Evolutionary conservation across 2,888 invertebrate genomes (phyloP).

Genomic region (Temnothorax ravouxi): DNA sequence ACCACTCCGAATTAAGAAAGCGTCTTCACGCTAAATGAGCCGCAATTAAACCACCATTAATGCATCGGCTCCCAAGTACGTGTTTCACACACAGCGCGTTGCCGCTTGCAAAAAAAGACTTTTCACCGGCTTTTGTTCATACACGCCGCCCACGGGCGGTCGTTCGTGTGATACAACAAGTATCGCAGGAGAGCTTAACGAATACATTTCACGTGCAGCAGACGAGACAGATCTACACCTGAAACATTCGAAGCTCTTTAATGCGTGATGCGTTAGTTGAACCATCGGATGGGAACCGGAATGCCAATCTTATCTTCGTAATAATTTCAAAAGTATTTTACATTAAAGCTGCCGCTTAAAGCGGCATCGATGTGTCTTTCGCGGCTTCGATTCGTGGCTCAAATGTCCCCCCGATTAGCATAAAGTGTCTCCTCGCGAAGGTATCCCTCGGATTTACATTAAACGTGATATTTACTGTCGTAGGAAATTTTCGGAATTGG

Average conservation of each 20-base stretch:
- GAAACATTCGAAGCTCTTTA: constrained; percentile 52
- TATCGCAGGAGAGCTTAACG: constrained; percentile 42
- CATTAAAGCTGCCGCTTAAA: not conserved
- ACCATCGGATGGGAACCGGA: constrained; percentile 44
- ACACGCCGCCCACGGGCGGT: not conserved
- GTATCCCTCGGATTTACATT: not conserved
- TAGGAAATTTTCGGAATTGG: not conserved
- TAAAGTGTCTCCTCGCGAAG: not conserved
- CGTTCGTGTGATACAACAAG: constrained; percentile 39
- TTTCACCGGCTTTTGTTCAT: not conserved
- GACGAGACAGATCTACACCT: constrained; percentile 18
- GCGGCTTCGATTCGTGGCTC: not conserved
- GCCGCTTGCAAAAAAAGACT: constrained; percentile 4
- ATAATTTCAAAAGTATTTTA: constrained; percentile 11
- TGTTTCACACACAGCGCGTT: constrained; percentile 24
- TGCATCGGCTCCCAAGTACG: constrained; percentile 24
- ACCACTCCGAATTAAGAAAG: constrained; percentile 75
- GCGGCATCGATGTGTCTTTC: not conserved
- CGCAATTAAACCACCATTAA: constrained; percentile 27
- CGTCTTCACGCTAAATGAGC: constrained; percentile 60
- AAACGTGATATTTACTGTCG: constrained; percentile 9
- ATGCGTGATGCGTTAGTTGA: constrained; percentile 52
- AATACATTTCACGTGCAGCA: constrained; percentile 31
- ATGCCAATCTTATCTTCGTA: constrained; percentile 7
- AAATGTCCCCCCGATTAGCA: not conserved